These are phyloP conservation scores for Octodon degus DNA, from an alignment of 2,113 vertebrate genomes.

Conservation along the genomic window DNA sequence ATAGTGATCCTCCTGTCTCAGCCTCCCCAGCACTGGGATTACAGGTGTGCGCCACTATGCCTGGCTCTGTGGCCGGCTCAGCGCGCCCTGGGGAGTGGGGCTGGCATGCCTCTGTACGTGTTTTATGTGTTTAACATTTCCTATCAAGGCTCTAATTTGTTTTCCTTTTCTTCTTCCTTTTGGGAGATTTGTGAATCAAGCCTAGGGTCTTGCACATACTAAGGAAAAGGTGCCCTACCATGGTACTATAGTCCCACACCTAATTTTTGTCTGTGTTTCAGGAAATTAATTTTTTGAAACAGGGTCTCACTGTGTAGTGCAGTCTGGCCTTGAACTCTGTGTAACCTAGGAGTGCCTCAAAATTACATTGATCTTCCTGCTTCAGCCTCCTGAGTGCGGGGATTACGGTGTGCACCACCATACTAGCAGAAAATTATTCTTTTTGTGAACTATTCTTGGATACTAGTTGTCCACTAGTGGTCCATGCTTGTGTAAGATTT, in stretches of 20 bases:
- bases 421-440: not conserved
- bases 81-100: too few species aligned
- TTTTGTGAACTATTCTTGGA: not conserved
- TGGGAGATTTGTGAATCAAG: not conserved
- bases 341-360: not conserved
- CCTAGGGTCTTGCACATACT: not conserved
- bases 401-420: not conserved
- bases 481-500: not conserved
- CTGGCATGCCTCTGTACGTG: not conserved
- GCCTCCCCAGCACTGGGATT: too few species aligned
- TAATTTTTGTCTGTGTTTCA: not conserved
- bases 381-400: not conserved
- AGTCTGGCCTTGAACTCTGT: not conserved
- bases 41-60: too few species aligned
- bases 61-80: too few species aligned
- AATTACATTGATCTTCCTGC: not conserved
- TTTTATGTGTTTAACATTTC: conserved; percentile 3
- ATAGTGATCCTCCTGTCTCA: too few species aligned
- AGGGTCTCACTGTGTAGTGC: not conserved
- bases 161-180: not conserved
- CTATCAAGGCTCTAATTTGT: not conserved
- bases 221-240: not conserved
- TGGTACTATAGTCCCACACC: not conserved
- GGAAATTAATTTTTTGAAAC: not conserved
- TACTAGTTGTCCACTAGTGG: conserved; percentile 29